phyloP scores from a whole-genome alignment of 2,113 vertebrate species.

The Chionis minor region DNA sequence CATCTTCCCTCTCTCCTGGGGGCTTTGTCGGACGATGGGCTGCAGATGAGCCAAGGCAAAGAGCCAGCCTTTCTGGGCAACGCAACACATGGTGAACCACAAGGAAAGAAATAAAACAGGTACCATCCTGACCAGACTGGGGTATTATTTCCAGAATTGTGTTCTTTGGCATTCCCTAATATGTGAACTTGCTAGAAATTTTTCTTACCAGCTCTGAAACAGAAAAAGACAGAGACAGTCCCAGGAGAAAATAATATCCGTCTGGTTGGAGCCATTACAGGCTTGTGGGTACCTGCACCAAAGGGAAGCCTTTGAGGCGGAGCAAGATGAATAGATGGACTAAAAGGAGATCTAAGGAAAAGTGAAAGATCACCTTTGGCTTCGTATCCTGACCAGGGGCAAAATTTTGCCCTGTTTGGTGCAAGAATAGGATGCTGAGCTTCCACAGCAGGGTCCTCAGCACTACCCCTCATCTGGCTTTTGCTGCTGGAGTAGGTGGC shows the following conservation, averaged over 20 bases:
- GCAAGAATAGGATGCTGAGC: not conserved
- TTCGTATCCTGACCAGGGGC: not conserved
- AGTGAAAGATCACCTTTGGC: not conserved
- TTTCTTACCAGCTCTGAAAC: not conserved
- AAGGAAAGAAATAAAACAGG: not conserved
- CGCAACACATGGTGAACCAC: not conserved
- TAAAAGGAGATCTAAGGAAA: not conserved
- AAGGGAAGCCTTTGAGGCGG: not conserved
- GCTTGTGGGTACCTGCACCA: not conserved
- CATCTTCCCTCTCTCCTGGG: not conserved
- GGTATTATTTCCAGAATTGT: not conserved
- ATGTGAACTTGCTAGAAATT: not conserved
- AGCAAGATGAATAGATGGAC: not conserved
- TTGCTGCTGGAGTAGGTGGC: not conserved
- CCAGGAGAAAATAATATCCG: not conserved
- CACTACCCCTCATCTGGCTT: not conserved
- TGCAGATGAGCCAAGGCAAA: not conserved
- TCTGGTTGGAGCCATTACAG: not conserved
- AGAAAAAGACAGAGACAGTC: not conserved
- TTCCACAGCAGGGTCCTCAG: not conserved
- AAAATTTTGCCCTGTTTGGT: not conserved
- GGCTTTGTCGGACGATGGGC: fast-evolving
- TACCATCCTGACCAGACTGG: not conserved
- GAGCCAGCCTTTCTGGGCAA: not conserved
- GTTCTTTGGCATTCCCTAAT: not conserved